These are phyloP conservation scores for Potamarius usumacintae DNA, from an alignment of 2,113 vertebrate genomes.

Conservation along the genomic window DNA sequence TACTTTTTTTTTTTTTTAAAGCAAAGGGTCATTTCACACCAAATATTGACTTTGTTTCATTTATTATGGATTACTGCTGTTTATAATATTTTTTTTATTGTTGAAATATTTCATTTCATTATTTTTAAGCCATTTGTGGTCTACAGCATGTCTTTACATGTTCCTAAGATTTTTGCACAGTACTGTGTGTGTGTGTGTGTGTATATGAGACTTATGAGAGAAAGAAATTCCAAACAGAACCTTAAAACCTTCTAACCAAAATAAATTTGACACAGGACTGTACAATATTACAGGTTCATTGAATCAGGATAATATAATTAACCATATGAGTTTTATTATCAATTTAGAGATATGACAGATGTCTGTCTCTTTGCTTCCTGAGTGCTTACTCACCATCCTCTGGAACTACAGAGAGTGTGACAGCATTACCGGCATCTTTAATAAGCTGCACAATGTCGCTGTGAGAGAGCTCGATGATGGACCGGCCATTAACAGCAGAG, in stretches of 20 bases:
- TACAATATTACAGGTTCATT: not conserved
- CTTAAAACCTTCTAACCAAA: not conserved
- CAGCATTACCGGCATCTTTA: constrained; percentile 88
- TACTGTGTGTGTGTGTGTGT: too few species aligned
- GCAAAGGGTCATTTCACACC: too few species aligned
- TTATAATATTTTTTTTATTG: too few species aligned
- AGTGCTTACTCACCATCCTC: constrained; percentile 81
- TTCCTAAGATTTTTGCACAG: too few species aligned
- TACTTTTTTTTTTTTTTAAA: too few species aligned
- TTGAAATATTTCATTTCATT: too few species aligned
- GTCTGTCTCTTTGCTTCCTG: constrained; percentile 1
- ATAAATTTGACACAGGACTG: not conserved
- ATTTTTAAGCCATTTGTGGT: too few species aligned
- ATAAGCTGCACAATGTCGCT: constrained; percentile 96
- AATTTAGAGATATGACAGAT: not conserved
- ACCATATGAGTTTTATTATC: not conserved
- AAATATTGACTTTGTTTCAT: too few species aligned
- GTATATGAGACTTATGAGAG: not conserved
- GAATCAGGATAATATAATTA: not conserved
- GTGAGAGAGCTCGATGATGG: constrained; percentile 90
- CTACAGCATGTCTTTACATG: too few species aligned
- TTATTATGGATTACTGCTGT: too few species aligned
- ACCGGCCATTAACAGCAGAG: constrained; percentile 89
- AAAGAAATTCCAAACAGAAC: not conserved
- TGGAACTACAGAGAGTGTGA: constrained; percentile 90